These are phyloP conservation scores for Furcifer pardalis DNA, from an alignment of 2,797 vertebrate species.

Conservation along the genomic window DNA sequence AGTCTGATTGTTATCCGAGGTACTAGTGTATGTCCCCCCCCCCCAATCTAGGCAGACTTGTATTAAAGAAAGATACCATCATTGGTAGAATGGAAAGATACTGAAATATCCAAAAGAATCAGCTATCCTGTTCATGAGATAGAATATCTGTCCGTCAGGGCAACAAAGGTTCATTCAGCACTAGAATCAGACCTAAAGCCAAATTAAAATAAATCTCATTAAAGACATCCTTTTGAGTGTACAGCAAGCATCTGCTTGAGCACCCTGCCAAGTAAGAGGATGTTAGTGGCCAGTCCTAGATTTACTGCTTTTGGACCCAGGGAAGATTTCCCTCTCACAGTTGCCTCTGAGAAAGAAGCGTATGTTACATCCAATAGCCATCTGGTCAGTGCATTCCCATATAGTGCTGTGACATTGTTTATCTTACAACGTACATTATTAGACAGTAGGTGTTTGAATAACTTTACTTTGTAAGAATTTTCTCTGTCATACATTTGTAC, in stretches of 20 bases:
- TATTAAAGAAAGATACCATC: background rate
- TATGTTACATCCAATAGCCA: no score
- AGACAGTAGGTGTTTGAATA: slow-evolving; percentile 57
- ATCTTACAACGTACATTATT: slow-evolving; percentile 52
- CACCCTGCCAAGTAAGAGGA: background rate
- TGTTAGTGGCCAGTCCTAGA: background rate
- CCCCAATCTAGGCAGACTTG: no score
- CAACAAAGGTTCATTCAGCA: background rate
- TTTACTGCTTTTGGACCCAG: no score
- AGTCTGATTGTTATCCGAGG: no score
- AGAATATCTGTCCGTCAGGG: background rate
- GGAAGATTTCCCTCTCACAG: background rate
- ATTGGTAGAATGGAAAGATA: background rate
- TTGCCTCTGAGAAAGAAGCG: no score
- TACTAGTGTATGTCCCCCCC: no score
- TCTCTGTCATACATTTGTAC: slow-evolving; percentile 40
- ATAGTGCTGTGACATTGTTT: no score
- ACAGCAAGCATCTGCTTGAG: background rate
- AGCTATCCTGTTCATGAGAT: background rate
- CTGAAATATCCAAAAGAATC: background rate
- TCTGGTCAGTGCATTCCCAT: no score
- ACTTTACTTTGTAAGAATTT: slow-evolving; percentile 49
- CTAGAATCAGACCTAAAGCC: background rate
- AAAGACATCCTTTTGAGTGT: background rate
- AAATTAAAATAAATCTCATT: background rate